Base-by-base conservation (phyloP, 2,797 vertebrate genomes). In the Scyliorhinus canicula region DNA sequence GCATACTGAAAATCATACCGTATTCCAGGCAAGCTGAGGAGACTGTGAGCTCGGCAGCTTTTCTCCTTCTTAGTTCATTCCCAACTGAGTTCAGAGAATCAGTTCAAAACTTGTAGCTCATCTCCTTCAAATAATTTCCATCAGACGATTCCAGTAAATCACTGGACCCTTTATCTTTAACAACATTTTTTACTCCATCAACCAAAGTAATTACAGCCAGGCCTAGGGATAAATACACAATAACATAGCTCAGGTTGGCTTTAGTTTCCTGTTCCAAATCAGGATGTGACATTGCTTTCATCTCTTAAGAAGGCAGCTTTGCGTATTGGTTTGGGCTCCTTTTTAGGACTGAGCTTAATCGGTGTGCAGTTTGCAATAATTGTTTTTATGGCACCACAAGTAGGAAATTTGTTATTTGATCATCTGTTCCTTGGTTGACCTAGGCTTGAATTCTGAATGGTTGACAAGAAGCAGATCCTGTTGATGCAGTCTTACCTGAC, bases 321-420 rank as follows among this genome's bases (percentile, higher is more conserved):
- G 12, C 44, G 35, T 69, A 26, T 69, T 26, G 24, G 16, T 93
- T 5, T 63, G 60, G 88, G 57, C 7, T 86, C 60, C 24, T 90
- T 90, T 60, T 40, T 19, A 65, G 60, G 60, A 65, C 88, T 93
- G 31, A 93, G 88, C 35, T 93, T 65, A 93, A 65, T 93, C 57
- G 40, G n/a, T 93, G 65, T 60, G 28, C 7, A 65, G n/a, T n/a
- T 63, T 24, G 57, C 88, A 63, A n/a, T n/a, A 91, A 65, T 60
- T 93, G 88, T n/a, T 65, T 63, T 35, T 44, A 60, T 93, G n/a
- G 21, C 2, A 40, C 35, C n/a, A 65, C 85, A 57, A 57, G 19
- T 63, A 93, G n/a, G 60, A 35, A 63, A 93, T 93, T 65, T 93
- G 57, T 44, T 93, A 65, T 93, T 57, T 24, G 50, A n/a, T 65